phyloP scores from a whole-genome alignment of 1,140 invertebrate genomes.

The Lasioglossum baleicum region DNA sequence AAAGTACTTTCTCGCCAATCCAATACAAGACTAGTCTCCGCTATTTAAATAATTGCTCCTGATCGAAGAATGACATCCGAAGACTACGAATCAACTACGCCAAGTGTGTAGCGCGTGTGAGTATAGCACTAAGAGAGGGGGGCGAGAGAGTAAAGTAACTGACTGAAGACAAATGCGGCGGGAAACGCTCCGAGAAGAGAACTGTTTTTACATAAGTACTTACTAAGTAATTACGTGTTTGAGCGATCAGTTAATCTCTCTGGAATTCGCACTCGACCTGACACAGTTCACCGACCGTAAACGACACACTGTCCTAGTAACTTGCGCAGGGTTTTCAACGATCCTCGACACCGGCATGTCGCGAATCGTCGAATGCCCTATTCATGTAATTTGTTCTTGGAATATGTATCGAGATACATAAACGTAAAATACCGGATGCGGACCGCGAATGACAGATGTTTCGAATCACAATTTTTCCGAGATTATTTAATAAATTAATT shows the following conservation, averaged over 20 bases:
- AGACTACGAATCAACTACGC: neutral
- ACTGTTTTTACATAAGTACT: neutral
- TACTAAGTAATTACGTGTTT: constrained; percentile 33
- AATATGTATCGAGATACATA: constrained; percentile 2
- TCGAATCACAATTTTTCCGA: too few species aligned
- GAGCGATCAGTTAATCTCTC: constrained; percentile 48
- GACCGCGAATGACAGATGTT: too few species aligned
- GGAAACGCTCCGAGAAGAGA: constrained; percentile 9
- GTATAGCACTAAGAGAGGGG: neutral
- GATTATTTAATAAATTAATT: too few species aligned
- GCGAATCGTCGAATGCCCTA: neutral
- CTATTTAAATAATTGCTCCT: neutral
- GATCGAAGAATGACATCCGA: neutral
- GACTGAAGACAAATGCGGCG: neutral
- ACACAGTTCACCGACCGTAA: constrained; percentile 18
- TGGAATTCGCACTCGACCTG: constrained; percentile 19
- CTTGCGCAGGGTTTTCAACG: neutral
- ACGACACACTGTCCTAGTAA: neutral
- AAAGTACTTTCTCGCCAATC: too few species aligned
- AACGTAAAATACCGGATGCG: too few species aligned
- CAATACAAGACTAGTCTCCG: neutral
- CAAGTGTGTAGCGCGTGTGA: neutral
- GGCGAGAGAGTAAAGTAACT: neutral
- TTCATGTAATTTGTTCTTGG: constrained; percentile 14
- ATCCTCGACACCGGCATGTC: neutral